phyloP scores from a whole-genome alignment of 1,140 invertebrate genomes.

The Hesperophylax magnus region DNA sequence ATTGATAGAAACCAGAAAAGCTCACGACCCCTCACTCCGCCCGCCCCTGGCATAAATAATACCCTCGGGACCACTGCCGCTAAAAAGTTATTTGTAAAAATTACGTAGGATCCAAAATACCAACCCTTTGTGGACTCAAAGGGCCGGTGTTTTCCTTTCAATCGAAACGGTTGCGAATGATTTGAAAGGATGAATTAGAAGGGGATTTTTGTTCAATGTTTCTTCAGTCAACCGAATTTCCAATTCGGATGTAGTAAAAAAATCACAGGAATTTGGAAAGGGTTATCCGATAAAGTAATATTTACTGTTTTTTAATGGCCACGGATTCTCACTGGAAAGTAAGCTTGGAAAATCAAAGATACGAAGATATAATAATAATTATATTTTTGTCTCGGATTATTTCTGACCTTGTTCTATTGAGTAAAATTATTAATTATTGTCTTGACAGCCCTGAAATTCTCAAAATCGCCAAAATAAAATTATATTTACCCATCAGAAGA shows the following conservation, averaged over 20 bases:
- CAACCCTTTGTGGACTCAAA: background rate
- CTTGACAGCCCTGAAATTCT: too few species aligned
- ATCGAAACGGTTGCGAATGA: slow-evolving; percentile 16
- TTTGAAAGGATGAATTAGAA: slow-evolving; percentile 8
- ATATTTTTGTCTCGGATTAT: too few species aligned
- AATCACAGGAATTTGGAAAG: background rate
- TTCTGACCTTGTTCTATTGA: too few species aligned
- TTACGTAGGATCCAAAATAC: background rate
- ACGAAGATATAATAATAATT: too few species aligned
- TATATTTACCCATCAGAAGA: too few species aligned
- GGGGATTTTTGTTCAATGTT: background rate
- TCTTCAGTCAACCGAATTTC: background rate
- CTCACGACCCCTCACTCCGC: background rate
- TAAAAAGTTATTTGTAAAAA: slow-evolving; percentile 15
- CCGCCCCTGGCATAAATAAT: too few species aligned
- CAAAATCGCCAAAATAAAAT: too few species aligned
- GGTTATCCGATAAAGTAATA: too few species aligned
- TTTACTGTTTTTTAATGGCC: too few species aligned
- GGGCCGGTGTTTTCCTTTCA: background rate
- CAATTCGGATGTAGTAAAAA: background rate
- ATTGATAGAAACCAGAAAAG: slow-evolving; percentile 41
- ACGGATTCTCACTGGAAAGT: too few species aligned
- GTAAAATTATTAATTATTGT: too few species aligned
- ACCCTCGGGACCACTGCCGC: background rate
- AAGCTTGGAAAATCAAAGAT: too few species aligned